Evolutionary conservation across 1,140 invertebrate species (phyloP), one percentile per base, ranked within the genome.

Genomic region (Scaptomyza hsui): DNA sequence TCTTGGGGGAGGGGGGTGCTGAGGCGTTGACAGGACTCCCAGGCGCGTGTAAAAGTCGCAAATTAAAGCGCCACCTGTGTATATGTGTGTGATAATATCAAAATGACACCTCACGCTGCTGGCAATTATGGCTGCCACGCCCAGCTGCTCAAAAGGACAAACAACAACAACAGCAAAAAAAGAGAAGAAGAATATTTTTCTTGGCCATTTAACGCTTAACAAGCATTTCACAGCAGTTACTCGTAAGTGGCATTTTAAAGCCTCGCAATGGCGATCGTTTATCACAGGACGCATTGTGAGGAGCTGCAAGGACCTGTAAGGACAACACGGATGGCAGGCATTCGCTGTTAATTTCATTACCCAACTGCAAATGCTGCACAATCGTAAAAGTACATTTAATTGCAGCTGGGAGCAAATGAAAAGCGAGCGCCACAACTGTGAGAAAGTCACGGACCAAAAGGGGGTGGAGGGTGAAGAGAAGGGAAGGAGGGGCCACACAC

Each of bases 321-420:
- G n/a, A n/a, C n/a, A n/a, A n/a, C n/a, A n/a, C n/a, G n/a, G n/a
- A n/a, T n/a, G n/a, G n/a, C 21, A 1, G 51, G 47, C 51, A 47
- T 45, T 37, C 60, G 26, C 64, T 78, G 81, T 85, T 88, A 88
- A 85, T 85, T 85, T 88, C 70, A 85, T 85, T 85, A 85, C 82
- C 42, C 51, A 63, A 74, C 53, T 70, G 73, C 80, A 74, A 77
- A 65, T 75, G 76, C 81, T 65, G 80, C 63, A 76, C 68, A 85
- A 86, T 86, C 81, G 81, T 85, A 85, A 85, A 82, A 81, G 79
- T 68, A 82, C 82, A 78, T 86, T 86, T 86, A 82, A 86, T 86
- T 86, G 82, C 82, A 82, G 78, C 55, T 68, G 60, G 32, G 57
- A 69, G 57, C 71, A 60, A 69, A 73, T 64, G 60, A 63, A 70